Base-by-base conservation (phyloP, 2,113 vertebrate genomes). In the Vombatus ursinus region DNA sequence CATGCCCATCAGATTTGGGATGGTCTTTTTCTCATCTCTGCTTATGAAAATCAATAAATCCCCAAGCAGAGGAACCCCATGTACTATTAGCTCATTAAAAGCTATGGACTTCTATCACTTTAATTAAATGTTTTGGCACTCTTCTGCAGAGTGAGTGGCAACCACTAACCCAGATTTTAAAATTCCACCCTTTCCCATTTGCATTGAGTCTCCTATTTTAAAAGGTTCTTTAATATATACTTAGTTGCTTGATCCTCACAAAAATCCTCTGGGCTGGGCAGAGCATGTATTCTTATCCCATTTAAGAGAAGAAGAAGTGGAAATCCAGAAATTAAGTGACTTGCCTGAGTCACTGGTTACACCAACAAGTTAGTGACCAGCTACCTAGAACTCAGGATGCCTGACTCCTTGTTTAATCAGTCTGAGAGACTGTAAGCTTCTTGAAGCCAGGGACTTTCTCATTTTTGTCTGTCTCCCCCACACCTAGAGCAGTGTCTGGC, bases 161-260 rank as follows among this genome's bases (percentile, higher is more conserved):
- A 28, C 52, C 26, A 5, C 90, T 37, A 44, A 8, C 12, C 5
- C 23, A 0, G 93, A 28, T 23, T 50, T 12, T 2, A n/a, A 0
- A 3, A 0, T 9, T 0, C 68, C 0, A 1, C 16, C 28, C 14
- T 25, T 47, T 26, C 23, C 10, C 26, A 0, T 0, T 0, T 48
- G 0, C 0, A 7, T 0, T 11, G 10, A 8, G 0, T n/a, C 48
- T 50, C 8, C 2, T 26, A 23, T 6, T 50, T 12, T 22, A 0
- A 84, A 3, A 24, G 0, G 1, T 25, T 9, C 48, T 19, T 2
- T 6, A 3, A 1, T 77, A 44, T 0, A 0, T 6, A 0, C 49
- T 84, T 50, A 50, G 22, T 90, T 7, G 19, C 5, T 84, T 44
- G 31, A n/a, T 11, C 28, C 8, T 25, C 47, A n/a, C 57, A 14